These are phyloP conservation scores for Unio pictorum DNA, from an alignment of 2,888 invertebrate genomes.

Conservation along the genomic window DNA sequence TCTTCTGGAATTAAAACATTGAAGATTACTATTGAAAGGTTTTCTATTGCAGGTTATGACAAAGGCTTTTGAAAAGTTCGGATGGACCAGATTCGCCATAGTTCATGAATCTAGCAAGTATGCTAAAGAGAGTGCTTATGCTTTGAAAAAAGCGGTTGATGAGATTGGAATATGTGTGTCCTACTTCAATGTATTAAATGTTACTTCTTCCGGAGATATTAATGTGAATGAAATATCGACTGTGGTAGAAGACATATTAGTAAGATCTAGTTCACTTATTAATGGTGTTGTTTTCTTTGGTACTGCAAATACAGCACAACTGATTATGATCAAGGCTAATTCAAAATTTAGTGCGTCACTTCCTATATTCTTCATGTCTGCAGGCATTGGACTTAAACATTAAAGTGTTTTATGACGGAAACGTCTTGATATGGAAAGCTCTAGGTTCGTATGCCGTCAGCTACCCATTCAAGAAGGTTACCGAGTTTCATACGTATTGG, in stretches of 20 bases:
- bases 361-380: constrained; percentile 12
- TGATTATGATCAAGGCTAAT: constrained; percentile 3
- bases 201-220: background rate
- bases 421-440: too few relatives aligned
- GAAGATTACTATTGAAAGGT: background rate
- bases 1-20: too few relatives aligned
- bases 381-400: background rate
- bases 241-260: background rate
- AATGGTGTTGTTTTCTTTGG: constrained; percentile 13
- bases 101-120: constrained; percentile 11
- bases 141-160: background rate
- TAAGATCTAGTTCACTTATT: constrained; percentile 7
- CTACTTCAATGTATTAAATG: background rate
- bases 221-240: background rate
- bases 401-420: too few relatives aligned
- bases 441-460: too few relatives aligned
- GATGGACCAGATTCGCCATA: constrained; percentile 17
- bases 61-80: constrained; percentile 2
- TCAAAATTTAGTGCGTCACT: background rate
- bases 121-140: constrained; percentile 5
- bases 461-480: too few relatives aligned
- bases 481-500: too few relatives aligned
- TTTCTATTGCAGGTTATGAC: constrained; percentile 10
- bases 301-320: background rate
- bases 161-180: constrained; percentile 7